Base-by-base conservation (phyloP, 2,113 vertebrate genomes). In the Phyllostomus hastatus region DNA sequence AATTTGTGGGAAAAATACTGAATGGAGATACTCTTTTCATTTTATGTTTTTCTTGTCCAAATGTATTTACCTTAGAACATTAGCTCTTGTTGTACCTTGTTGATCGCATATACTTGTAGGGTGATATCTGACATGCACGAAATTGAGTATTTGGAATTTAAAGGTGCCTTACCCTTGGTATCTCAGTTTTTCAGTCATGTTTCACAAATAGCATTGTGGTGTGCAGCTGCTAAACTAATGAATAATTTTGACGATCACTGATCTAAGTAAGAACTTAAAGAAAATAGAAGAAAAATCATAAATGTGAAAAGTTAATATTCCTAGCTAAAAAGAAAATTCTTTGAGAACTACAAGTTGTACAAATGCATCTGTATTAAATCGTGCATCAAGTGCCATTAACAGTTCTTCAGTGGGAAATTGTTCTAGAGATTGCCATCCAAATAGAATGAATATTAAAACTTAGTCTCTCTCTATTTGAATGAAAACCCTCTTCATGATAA, bases 61-160 rank as follows among this genome's bases (percentile, higher is more conserved):
- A 85, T 93, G 22, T 35, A 12, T 73, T 95, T 96, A 48, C 70
- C n/a, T 95, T 86, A 82, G n/a, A 66, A 35, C 15, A 90, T 46
- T 43, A 31, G 52, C 20, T 75, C 11, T 64, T 85, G 3, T 52
- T 72, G 19, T 57, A 46, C 59, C 8, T n/a, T 75, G n/a, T 38
- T 41, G 4, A 61, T 38, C 0, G 2, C 1, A 4, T 35, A 33
- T 69, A 16, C 43, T 6, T 87, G 1, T 61, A 83, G 87, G 14
- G 70, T 79, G 80, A 9, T 52, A 54, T 46, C 4, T 85, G 22
- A 50, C n/a, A 38, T 67, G 22, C 11, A 48, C n/a, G 90, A 72
- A n/a, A 35, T 26, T 76, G 20, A 50, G 1, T 54, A 10, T 52
- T 57, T 92, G 4, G 12, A 75, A 84, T 90, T 95, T 64, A 66